Base-by-base conservation (phyloP, 1,140 invertebrate species). In the Phocides pigmalion region DNA sequence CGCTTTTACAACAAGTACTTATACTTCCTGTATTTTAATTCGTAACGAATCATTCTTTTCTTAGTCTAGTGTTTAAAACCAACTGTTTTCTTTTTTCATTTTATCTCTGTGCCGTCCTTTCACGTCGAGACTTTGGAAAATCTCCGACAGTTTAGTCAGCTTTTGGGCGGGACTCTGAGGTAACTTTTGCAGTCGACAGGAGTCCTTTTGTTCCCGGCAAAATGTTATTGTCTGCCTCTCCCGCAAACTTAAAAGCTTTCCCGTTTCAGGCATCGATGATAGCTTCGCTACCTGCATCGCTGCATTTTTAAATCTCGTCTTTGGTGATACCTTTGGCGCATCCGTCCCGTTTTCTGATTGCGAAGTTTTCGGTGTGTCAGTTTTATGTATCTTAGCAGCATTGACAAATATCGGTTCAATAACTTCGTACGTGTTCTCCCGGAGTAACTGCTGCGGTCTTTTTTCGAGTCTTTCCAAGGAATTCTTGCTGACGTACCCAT, bases 71-170 rank as follows among this genome's bases (percentile, higher is more conserved):
- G 9, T 44, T 74, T 74, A 90, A 70, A 91, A 91, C 89, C 89
- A 91, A 75, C 83, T 89, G 67, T 91, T 91, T 68, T 91, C 89
- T 49, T 89, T 89, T 69, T 89, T 88, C 72, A 88, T 78, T 64
- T 70, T 87, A 12, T 89, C 84, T 65, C 84, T 76, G 32, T 83
- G 76, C 17, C 81, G 69, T 8, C 84, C 84, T 19, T 82, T 84
- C 76, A 89, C 79, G 16, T 91, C 87, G 0, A 90, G 67, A 19
- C 62, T 76, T 72, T 90, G 84, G 53, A 91, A 91, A 50, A 90
- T 89, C 67, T 91, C 89, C 0, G 89, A 81, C 0, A 91, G 46
- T 25, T 89, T 84, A 39, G 82, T 81, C 14, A 91, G 66, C 20
- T 87, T 81, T 19, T 84, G 78, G 4, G 70, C 72, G 0, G 87